A percentile compares a stretch with the other conserved stretches of the same genome.
phyloP scores from a whole-genome alignment of 2,888 invertebrate species.

The Drosophila austrosaltans region DNA sequence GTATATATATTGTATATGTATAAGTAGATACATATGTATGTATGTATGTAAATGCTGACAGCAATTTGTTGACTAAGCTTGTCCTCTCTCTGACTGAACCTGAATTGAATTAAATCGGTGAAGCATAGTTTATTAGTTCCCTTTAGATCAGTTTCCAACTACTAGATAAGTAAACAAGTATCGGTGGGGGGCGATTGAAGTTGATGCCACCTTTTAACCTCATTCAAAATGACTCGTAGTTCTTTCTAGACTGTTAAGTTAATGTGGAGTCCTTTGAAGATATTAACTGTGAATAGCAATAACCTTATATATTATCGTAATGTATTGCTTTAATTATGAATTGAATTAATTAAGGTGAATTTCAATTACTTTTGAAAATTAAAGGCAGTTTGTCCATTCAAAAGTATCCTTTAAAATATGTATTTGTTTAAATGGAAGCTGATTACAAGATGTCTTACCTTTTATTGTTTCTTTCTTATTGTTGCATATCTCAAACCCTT shows the following conservation, averaged over 20 bases:
- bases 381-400: too few relatives aligned
- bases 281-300: too few relatives aligned
- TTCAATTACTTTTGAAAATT: too few relatives aligned
- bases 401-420: too few relatives aligned
- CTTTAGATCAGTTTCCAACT: slow-evolving; percentile 7
- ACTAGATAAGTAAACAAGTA: slow-evolving; percentile 10
- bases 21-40: slow-evolving; percentile 26
- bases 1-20: slow-evolving; percentile 16
- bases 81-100: slow-evolving; percentile 15
- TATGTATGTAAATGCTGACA: slow-evolving; percentile 44
- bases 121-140: slow-evolving; percentile 56
- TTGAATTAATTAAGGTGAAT: too few relatives aligned
- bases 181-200: neutral
- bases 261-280: too few relatives aligned
- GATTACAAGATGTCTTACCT: too few relatives aligned
- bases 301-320: too few relatives aligned
- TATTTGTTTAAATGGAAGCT: too few relatives aligned
- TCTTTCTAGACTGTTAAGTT: neutral
- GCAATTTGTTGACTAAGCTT: slow-evolving; percentile 52
- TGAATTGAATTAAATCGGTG: slow-evolving; percentile 47
- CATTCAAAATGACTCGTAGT: neutral
- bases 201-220: neutral
- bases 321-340: too few relatives aligned
- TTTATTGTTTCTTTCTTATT: too few relatives aligned
- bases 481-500: too few relatives aligned